Evolutionary conservation across 2,888 invertebrate genomes (phyloP).

Genomic region (Phytoseiulus persimilis): DNA sequence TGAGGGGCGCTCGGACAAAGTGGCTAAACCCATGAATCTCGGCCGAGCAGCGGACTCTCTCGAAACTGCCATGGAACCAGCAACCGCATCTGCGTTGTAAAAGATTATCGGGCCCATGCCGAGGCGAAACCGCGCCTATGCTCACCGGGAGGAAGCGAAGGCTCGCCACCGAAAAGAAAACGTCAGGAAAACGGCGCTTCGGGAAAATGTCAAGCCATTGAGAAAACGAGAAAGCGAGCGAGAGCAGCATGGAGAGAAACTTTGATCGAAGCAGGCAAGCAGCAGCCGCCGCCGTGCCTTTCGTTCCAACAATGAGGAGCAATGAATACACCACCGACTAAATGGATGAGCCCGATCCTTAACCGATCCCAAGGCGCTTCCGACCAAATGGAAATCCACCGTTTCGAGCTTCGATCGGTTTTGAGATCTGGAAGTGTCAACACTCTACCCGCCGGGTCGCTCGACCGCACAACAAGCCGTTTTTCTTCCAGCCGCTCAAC

Average conservation of each 20-base stretch:
- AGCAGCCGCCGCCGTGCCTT: background rate
- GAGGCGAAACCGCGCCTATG: background rate
- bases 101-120: background rate
- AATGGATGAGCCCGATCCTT: background rate
- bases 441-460: background rate
- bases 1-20: background rate
- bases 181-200: background rate
- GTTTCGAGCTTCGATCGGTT: background rate
- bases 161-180: background rate
- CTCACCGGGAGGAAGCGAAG: background rate
- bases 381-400: background rate
- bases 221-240: background rate
- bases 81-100: background rate
- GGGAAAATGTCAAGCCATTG: background rate
- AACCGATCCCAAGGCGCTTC: background rate
- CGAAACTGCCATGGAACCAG: background rate
- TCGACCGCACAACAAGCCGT: background rate
- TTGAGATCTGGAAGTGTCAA: background rate
- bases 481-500: background rate
- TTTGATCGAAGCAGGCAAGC: background rate
- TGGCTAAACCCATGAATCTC: background rate
- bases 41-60: background rate
- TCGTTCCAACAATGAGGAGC: background rate
- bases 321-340: background rate
- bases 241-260: background rate